Evolutionary conservation across 2,888 invertebrate species (phyloP), one percentile per base, ranked within the genome.

Genomic region (Megaustenia siamemsis): DNA sequence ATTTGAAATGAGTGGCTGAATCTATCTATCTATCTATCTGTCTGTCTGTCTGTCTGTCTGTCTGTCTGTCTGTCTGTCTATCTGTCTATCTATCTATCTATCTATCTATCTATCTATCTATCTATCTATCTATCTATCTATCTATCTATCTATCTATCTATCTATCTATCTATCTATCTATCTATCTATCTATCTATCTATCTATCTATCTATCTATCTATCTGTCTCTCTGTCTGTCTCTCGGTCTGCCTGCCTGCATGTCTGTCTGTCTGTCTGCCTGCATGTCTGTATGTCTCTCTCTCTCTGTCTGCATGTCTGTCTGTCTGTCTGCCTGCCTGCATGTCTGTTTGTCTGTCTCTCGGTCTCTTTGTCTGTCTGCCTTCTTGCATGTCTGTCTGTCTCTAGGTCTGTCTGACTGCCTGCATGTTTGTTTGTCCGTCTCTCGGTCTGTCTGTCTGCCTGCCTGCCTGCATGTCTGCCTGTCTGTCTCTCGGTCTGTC

Each of bases 401-500:
- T 49, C 8, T 49, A 6, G 6, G 49, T 49, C 49, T 49, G 49
- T 49, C 49, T 49, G 49, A 10, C 49, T 49, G 49, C 15, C 49
- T 49, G 49, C 15, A 6, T 49, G 49, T 49, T 15, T 49, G 49
- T 49, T 15, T 49, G 49, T 49, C 49, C 15, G 49, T 45, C 45
- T 10, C 45, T 76, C 76, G 49, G 53, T 49, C 76, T 76, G n/a
- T 49, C 76, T 76, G 45, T 76, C 49, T 76, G 28, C 53, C 76
- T 76, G 45, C 53, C 76, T 76, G 45, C 53, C 76, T 76, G 45
- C 53, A 49, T 76, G 45, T 76, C 49, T 82, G 49, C 73, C 32
- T 82, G 32, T 71, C 71, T 82, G 35, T 82, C 73, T 73, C 43
- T 82, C 53, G 73, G 40, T 82, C 73, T 82, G 24, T 82, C 73